Conservation (phyloP, 2,113 vertebrate genomes). For the Echinops telfairi region DNA sequence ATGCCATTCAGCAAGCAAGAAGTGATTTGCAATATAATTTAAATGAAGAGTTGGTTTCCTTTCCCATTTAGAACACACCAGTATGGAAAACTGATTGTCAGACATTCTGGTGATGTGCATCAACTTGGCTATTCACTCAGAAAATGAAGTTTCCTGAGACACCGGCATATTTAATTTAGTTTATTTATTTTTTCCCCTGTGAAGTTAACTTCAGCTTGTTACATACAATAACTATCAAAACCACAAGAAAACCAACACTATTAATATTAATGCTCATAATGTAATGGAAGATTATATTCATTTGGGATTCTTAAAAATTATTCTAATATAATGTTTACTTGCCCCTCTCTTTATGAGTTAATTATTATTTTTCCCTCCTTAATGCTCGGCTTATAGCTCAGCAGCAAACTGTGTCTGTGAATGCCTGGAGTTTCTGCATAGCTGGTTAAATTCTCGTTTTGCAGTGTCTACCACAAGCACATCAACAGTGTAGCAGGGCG, state of each 20-base stretch:
- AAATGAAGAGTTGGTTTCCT: slow-evolving; percentile 84
- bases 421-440: slow-evolving; percentile 53
- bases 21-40: slow-evolving; percentile 85
- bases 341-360: slow-evolving; percentile 71
- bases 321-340: slow-evolving; percentile 78
- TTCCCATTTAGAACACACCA: slow-evolving; percentile 83
- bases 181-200: slow-evolving; percentile 58
- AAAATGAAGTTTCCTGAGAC: slow-evolving; percentile 83
- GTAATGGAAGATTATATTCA: slow-evolving; percentile 77
- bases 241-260: slow-evolving; percentile 69
- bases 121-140: slow-evolving; percentile 80
- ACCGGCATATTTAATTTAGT: slow-evolving; percentile 79
- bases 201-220: slow-evolving; percentile 82
- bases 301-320: slow-evolving; percentile 49
- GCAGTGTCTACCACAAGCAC: neutral
- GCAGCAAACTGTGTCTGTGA: slow-evolving; percentile 63
- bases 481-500: slow-evolving; percentile 22
- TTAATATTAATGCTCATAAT: slow-evolving; percentile 78
- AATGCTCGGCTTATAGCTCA: slow-evolving; percentile 56
- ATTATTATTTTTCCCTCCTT: slow-evolving; percentile 74
- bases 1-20: slow-evolving; percentile 80
- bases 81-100: slow-evolving; percentile 81
- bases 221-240: slow-evolving; percentile 76
- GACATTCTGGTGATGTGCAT: slow-evolving; percentile 74
- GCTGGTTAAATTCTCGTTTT: slow-evolving; percentile 44